Evolutionary conservation across 2,888 invertebrate species (phyloP).

Genomic region (Caenorhabditis wallacei): DNA sequence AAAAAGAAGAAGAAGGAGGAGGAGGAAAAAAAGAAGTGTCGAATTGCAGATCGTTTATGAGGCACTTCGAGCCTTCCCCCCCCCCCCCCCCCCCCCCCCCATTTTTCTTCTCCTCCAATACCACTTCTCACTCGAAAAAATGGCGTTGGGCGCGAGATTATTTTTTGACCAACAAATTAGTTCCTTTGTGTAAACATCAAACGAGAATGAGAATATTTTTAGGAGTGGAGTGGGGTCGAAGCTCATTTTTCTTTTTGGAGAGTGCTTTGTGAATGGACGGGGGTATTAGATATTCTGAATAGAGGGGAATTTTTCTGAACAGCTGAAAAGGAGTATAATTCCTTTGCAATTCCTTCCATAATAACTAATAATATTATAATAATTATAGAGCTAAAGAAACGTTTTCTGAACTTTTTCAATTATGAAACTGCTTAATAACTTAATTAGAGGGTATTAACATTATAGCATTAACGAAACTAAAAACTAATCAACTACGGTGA

Average conservation of each 20-base stretch:
- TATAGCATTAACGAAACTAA: too few relatives aligned
- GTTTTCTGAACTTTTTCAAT: too few relatives aligned
- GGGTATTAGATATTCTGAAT: neutral
- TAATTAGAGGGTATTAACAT: too few relatives aligned
- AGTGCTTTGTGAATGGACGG: slow-evolving; percentile 13
- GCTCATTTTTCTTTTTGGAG: slow-evolving; percentile 13
- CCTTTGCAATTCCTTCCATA: too few relatives aligned
- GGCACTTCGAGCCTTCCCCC: slow-evolving; percentile 57
- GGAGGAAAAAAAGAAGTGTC: slow-evolving; percentile 45
- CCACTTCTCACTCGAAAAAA: slow-evolving; percentile 54
- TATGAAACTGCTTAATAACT: too few relatives aligned
- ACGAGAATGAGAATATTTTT: slow-evolving; percentile 21
- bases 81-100: slow-evolving; percentile 27
- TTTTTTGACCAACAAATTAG: slow-evolving; percentile 61
- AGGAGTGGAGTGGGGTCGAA: slow-evolving; percentile 11
- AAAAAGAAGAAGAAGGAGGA: slow-evolving; percentile 14
- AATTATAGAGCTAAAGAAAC: too few relatives aligned
- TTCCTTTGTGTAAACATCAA: slow-evolving; percentile 58
- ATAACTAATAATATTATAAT: too few relatives aligned
- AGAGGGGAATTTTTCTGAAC: neutral
- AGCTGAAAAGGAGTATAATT: too few relatives aligned
- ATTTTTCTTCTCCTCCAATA: slow-evolving; percentile 43
- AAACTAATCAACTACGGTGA: too few relatives aligned
- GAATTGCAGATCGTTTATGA: slow-evolving; percentile 66
- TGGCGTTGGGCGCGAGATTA: slow-evolving; percentile 52